Evolutionary conservation across 1,140 invertebrate genomes (phyloP), one percentile per base, ranked within the genome.

Genomic region (Akabosia matsudoensis): DNA sequence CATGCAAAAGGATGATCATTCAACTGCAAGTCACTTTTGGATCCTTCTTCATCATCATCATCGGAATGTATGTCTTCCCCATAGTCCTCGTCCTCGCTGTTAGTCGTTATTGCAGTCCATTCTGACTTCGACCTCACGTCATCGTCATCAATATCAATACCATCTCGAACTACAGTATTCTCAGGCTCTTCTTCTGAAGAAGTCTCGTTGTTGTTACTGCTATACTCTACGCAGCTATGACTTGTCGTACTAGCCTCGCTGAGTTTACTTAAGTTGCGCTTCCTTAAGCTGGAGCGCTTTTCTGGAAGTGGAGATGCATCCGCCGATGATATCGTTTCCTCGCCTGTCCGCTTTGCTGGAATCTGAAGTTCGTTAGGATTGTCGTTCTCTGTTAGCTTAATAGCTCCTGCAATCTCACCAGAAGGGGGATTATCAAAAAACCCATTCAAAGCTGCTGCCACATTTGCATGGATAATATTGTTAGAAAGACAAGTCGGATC

Each of bases 1-100:
- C 84, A 91, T 81, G 85, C 87, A 86, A 89, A 87, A 83, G 89
- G 87, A 87, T 90, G 87, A 78, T 90, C 88, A 70, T 86, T 82
- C 37, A 86, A 84, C 74, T 87, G 70, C 30, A 45, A 30, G 1
- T 78, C 81, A 7, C 75, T 64, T 24, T 80, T 78, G 7, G 37
- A 45, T 24, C 61, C 51, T 24, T 82, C 72, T 77, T 82, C 84
- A 34, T 71, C 37, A 16, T 64, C 72, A 56, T 79, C 75, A 22
- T 67, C 51, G 0, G 61, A 64, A 45, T 79, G 72, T 18, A 70
- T 64, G 24, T 78, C 78, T 10, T 72, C 75, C 34, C 74, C 72
- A 74, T 81, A 78, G 33, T 79, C 80, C 64, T 82, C 75, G 78
- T 78, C 80, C 51, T 86, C 86, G 77, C 88, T 87, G 82, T 89